Percentiles rank a stretch among this genome's conserved stretches.
Evolutionary conservation across 2,797 vertebrate species (phyloP).

Genomic region (Siniperca undulata): DNA sequence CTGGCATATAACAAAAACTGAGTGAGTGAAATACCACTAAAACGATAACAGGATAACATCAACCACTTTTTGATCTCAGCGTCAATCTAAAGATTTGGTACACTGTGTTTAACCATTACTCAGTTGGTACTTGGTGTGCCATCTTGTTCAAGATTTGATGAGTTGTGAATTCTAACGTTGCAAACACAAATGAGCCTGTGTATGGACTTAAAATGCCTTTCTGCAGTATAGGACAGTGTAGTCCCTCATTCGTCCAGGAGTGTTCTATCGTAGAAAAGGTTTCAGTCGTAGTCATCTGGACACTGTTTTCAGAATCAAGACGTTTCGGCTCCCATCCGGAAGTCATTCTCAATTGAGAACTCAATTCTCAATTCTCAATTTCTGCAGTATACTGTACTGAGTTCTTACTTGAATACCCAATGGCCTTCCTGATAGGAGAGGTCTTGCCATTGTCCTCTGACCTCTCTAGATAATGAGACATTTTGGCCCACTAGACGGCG

Average conservation of each 20-base stretch:
- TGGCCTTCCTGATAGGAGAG: slow-evolving; percentile 26
- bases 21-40: not conserved
- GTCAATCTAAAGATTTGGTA: not conserved
- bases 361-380: no score
- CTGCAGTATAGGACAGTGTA: no score
- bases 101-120: slow-evolving; percentile 5
- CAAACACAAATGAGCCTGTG: not conserved
- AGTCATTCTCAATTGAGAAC: no score
- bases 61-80: not conserved
- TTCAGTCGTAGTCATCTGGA: no score
- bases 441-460: slow-evolving; percentile 40
- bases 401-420: slow-evolving; percentile 27
- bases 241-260: no score
- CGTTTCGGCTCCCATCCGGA: no score
- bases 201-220: slow-evolving; percentile 6
- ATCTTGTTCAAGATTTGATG: slow-evolving; percentile 15
- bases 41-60: not conserved
- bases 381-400: not conserved
- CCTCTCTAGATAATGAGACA: slow-evolving; percentile 54
- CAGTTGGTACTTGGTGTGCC: not conserved
- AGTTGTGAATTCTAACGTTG: slow-evolving; percentile 29
- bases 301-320: no score
- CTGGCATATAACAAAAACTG: no score
- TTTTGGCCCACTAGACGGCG: not conserved
- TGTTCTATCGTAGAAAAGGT: no score